phyloP scores from a whole-genome alignment of 2,797 vertebrate genomes.

The Siniperca scherzeri region DNA sequence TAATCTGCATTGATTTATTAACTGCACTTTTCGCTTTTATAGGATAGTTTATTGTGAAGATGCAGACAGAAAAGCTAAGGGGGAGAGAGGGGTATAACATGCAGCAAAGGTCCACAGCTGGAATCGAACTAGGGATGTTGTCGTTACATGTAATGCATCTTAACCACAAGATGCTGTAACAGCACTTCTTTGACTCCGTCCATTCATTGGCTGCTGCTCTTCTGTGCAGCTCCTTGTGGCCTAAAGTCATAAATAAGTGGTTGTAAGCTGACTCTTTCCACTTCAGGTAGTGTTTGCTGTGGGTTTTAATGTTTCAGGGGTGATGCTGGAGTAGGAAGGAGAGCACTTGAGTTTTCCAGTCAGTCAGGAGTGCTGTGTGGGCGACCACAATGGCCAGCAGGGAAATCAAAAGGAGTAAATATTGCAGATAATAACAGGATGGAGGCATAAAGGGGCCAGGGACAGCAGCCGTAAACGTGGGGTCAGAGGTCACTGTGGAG shows the following conservation, averaged over 20 bases:
- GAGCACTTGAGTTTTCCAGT: slow-evolving; percentile 70
- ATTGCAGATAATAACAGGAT: slow-evolving; percentile 84
- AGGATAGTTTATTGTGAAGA: neutral
- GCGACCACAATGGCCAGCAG: slow-evolving; percentile 60
- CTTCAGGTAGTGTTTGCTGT: slow-evolving; percentile 65
- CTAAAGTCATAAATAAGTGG: slow-evolving; percentile 45
- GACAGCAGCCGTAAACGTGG: slow-evolving; percentile 76
- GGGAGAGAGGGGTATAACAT: neutral
- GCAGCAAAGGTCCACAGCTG: neutral
- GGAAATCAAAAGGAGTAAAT: slow-evolving; percentile 84
- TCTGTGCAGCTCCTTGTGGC: slow-evolving; percentile 17
- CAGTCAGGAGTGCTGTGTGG: slow-evolving; percentile 41
- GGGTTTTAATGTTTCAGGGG: slow-evolving; percentile 43
- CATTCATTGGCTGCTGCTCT: slow-evolving; percentile 16
- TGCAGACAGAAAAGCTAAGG: neutral
- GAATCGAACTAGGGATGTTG: neutral
- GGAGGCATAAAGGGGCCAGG: slow-evolving; percentile 77
- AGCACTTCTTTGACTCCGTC: neutral
- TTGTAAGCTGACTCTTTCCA: slow-evolving; percentile 36
- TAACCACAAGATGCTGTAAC: slow-evolving; percentile 1
- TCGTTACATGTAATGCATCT: neutral
- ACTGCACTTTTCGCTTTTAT: neutral
- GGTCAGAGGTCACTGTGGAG: slow-evolving; percentile 81
- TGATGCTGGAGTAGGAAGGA: slow-evolving; percentile 43
- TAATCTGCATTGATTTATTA: neutral